A percentile compares a stretch with the other conserved stretches of the same genome.
Conservation (phyloP, 2,888 invertebrate genomes). For the Gandaritis pyraliata region DNA sequence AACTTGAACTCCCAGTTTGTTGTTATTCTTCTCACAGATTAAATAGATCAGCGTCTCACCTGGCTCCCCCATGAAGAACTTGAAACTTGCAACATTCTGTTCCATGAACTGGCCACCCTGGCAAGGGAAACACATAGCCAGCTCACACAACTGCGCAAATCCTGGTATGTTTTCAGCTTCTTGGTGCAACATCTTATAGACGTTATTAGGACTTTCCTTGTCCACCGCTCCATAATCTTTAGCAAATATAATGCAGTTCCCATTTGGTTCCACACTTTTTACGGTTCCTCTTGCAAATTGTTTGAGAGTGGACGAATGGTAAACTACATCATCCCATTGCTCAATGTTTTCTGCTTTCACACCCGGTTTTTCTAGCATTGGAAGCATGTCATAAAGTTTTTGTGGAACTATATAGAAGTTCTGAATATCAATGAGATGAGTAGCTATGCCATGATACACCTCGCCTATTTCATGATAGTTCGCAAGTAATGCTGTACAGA, state of each 20-base stretch:
- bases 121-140: slow-evolving; percentile 17
- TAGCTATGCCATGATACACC: slow-evolving; percentile 18
- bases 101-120: not conserved
- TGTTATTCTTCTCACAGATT: slow-evolving; percentile 3
- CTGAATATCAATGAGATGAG: slow-evolving; percentile 9
- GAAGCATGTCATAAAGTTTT: not conserved
- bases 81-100: slow-evolving; percentile 8
- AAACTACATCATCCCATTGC: slow-evolving; percentile 1
- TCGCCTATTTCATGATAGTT: not conserved
- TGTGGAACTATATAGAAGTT: slow-evolving; percentile 25
- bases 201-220: not conserved
- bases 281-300: slow-evolving; percentile 16
- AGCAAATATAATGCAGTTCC: slow-evolving; percentile 8
- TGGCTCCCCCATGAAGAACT: slow-evolving; percentile 18
- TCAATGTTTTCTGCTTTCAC: not conserved
- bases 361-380: slow-evolving; percentile 18
- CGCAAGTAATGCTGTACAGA: not conserved
- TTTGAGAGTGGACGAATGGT: not conserved
- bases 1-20: slow-evolving; percentile 18
- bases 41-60: slow-evolving; percentile 10
- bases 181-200: not conserved
- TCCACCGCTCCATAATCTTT: slow-evolving; percentile 24
- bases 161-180: slow-evolving; percentile 6
- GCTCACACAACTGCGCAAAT: slow-evolving; percentile 21
- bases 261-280: not conserved